Conservation (phyloP, 2,797 vertebrate species). For the Myotis findleyi region DNA sequence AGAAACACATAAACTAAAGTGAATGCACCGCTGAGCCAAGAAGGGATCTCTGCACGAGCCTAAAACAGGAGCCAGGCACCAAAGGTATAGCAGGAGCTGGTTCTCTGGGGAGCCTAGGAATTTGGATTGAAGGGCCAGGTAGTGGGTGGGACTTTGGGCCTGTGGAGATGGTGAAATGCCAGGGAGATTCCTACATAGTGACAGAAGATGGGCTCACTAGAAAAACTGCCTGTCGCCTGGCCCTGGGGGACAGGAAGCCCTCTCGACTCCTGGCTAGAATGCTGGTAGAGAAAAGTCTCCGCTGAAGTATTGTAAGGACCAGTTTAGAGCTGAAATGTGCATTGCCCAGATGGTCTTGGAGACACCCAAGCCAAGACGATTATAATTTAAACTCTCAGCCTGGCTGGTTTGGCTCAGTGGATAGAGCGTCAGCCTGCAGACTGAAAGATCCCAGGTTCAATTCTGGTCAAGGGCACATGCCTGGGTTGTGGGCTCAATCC, state of each 20-base stretch:
- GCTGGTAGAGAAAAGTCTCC: too few relatives aligned
- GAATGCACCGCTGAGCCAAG: background rate
- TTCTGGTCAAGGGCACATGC: too few relatives aligned
- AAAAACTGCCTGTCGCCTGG: background rate
- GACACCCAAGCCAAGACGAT: background rate
- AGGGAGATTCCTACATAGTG: background rate
- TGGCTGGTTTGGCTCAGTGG: too few relatives aligned
- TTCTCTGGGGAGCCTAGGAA: background rate
- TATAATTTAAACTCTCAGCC: background rate
- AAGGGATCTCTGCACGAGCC: background rate
- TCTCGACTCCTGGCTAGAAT: background rate
- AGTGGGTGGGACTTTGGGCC: background rate
- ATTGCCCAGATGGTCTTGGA: background rate
- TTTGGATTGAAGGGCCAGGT: background rate
- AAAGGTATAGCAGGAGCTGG: background rate
- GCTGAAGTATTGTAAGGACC: background rate
- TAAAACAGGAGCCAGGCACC: rapidly evolving
- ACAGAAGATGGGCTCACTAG: background rate
- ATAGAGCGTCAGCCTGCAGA: too few relatives aligned
- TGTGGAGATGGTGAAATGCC: background rate
- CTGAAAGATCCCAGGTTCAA: too few relatives aligned
- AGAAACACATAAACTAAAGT: background rate
- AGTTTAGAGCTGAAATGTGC: background rate
- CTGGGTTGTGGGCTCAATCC: too few relatives aligned
- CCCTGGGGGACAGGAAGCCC: background rate